Evolutionary conservation across 2,113 vertebrate species (phyloP).

Genomic region (Tenrec ecaudatus): DNA sequence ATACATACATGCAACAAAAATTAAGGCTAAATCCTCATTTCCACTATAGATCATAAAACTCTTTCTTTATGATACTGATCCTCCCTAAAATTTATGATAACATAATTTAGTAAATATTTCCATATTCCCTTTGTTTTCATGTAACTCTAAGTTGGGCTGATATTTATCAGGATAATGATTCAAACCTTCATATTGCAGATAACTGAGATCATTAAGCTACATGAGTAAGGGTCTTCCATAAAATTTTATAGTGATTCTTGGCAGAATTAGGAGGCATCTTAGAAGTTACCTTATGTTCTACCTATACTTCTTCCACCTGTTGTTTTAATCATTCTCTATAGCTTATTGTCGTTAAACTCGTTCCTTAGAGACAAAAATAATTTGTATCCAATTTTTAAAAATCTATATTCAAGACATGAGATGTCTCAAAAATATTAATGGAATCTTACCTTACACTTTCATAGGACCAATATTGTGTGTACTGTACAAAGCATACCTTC

Average conservation of each 20-base stretch:
- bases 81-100: not conserved
- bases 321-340: not conserved
- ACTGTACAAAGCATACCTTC: too few species aligned
- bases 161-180: not conserved
- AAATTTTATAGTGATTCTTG: not conserved
- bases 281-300: not conserved
- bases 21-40: not conserved
- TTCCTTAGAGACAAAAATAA: not conserved
- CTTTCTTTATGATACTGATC: not conserved
- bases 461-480: not conserved
- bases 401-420: not conserved
- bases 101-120: not conserved
- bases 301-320: not conserved
- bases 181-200: not conserved
- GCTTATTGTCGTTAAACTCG: not conserved
- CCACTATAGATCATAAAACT: not conserved
- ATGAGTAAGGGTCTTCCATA: not conserved
- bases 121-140: not conserved
- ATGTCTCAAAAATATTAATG: not conserved
- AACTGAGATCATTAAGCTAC: not conserved
- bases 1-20: not conserved
- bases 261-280: not conserved
- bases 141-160: not conserved
- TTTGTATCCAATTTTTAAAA: too few species aligned
- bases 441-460: not conserved